Evolutionary conservation across 2,888 invertebrate species (phyloP).

Genomic region (Caenorhabditis afra): DNA sequence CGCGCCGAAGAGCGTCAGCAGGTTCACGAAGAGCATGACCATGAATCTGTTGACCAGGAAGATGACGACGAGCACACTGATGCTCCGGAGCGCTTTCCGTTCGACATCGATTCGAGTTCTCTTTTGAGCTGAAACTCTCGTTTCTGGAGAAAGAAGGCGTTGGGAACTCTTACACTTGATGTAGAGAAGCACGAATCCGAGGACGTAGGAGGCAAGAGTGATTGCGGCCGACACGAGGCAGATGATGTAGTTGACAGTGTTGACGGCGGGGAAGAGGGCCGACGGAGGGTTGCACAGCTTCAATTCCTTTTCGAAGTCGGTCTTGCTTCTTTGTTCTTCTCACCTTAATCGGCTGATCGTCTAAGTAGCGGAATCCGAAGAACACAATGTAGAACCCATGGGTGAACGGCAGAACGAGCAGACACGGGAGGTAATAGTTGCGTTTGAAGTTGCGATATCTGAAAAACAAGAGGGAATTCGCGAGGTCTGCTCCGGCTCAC

Average conservation of each 20-base stretch:
- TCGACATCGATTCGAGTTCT: slow-evolving; percentile 1
- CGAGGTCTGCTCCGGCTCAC: neutral
- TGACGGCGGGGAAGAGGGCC: neutral
- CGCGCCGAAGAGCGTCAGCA: neutral
- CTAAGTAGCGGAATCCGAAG: neutral
- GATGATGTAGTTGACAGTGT: neutral
- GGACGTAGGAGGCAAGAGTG: neutral
- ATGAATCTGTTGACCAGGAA: slow-evolving; percentile 5
- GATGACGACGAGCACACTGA: slow-evolving; percentile 9
- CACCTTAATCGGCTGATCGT: neutral
- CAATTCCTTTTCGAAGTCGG: no score
- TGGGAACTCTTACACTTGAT: neutral
- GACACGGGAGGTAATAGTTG: neutral
- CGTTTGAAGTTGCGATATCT: slow-evolving; percentile 13
- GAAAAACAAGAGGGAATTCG: no score
- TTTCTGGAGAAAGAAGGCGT: neutral
- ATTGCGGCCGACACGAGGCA: neutral
- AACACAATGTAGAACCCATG: slow-evolving; percentile 1
- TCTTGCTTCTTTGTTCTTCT: no score
- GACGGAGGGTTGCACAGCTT: slow-evolving; percentile 26
- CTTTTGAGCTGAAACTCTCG: neutral
- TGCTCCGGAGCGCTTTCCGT: slow-evolving; percentile 3
- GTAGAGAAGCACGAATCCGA: neutral
- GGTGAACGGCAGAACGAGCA: slow-evolving; percentile 1
- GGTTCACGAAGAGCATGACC: slow-evolving; percentile 14